Base-by-base conservation (phyloP, 2,888 invertebrate species). In the Plebejus argus region DNA sequence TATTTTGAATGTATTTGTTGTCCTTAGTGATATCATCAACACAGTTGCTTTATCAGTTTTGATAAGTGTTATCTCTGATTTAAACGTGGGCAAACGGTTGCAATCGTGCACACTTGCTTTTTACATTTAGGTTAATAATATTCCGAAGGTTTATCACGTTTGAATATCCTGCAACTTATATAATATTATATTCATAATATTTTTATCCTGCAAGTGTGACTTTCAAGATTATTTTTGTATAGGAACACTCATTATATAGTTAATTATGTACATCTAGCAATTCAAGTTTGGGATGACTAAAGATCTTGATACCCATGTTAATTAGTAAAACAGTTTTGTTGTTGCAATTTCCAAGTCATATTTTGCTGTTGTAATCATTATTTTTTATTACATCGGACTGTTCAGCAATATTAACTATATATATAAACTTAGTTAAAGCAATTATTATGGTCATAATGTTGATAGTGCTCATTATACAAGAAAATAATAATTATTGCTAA, bases 31-130 rank as follows among this genome's bases (percentile, higher is more conserved):
- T 89, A 90, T 90, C 88, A 87, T 87, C 90, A 90, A 89, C 88
- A 89, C 88, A 91, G 91, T 92, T 91, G 88, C 89, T 90, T 90
- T 93, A 93, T 93, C 92, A 83, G 80, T 84, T 80, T 85, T 88
- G 93, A 93, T 93, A 92, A 89, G 85, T 83, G 83, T 91, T 91
- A 91, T 92, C 92, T 83, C 80, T 78, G 82, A 83, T 84, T 86
- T 80, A 81, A 86, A 85, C 81, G 83, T 84, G 83, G 82, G 86
- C 81, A 85, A 83, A 86, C 84, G 87, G 85, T 85, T 84, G 82
- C 82, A 84, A 84, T 84, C 85, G 85, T 88, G 86, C 87, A 88
- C 86, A 86, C 86, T 70, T 53, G 66, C 35, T 35, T 77, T 35
- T 20, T n/a, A 70, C 39, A 71, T 71, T 77, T 20, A 56, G 33